A percentile compares a stretch with the other conserved stretches of the same genome.
Evolutionary conservation across 1,140 invertebrate genomes (phyloP).

Genomic region (Plutomurus gul): DNA sequence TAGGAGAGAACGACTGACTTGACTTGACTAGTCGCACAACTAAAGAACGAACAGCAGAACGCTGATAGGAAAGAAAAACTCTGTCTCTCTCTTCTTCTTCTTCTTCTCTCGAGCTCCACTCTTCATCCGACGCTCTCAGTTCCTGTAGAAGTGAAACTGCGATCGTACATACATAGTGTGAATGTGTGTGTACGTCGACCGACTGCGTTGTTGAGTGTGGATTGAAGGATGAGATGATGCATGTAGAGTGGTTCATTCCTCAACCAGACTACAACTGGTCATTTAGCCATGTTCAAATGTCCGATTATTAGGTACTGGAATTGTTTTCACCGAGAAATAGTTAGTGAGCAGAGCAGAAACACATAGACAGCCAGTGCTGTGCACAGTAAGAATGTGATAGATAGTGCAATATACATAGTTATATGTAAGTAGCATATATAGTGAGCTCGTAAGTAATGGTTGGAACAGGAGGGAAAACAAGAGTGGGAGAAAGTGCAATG

Average conservation of each 20-base stretch:
- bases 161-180: neutral
- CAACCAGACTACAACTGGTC: constrained; percentile 21
- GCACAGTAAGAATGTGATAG: neutral
- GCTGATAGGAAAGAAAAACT: neutral
- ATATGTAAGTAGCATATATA: neutral
- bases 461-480: neutral
- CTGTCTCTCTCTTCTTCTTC: neutral
- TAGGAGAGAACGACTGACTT: neutral
- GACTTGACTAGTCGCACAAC: neutral
- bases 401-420: neutral
- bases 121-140: too few relatives aligned
- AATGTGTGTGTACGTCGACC: neutral
- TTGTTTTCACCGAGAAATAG: neutral
- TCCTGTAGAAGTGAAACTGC: too few relatives aligned
- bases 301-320: constrained; percentile 16
- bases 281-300: constrained; percentile 23
- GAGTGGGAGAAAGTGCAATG: constrained; percentile 10
- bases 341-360: neutral
- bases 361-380: neutral
- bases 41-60: neutral
- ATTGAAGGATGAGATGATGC: neutral
- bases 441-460: neutral
- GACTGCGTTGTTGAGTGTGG: neutral
- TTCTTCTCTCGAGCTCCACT: too few relatives aligned
- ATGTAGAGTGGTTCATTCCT: neutral